Percentiles rank a stretch among this genome's conserved stretches.
Evolutionary conservation across 1,140 invertebrate species (phyloP).

Genomic region (Pygmarrhopalites habei): DNA sequence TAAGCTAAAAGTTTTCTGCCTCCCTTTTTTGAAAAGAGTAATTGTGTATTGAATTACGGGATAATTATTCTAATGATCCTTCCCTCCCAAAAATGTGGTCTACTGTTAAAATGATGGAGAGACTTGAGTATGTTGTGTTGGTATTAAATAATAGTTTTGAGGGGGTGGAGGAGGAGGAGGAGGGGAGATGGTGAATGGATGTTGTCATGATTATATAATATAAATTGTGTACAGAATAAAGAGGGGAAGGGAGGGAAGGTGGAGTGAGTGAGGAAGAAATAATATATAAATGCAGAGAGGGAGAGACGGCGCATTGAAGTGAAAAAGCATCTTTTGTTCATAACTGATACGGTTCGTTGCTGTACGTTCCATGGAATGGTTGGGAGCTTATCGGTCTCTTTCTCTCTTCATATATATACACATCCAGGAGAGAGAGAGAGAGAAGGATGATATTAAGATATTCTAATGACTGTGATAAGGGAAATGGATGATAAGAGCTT

Average conservation of each 20-base stretch:
- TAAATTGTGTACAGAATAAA: not conserved
- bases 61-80: too few species aligned
- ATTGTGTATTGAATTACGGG: too few species aligned
- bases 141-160: not conserved
- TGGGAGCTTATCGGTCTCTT: constrained; percentile 32
- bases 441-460: constrained; percentile 39
- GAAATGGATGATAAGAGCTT: constrained; percentile 12
- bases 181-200: constrained; percentile 11
- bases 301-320: constrained; percentile 26
- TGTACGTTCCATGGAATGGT: too few species aligned
- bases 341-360: constrained; percentile 29
- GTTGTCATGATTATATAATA: not conserved
- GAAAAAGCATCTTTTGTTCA: constrained; percentile 37
- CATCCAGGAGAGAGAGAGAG: too few species aligned
- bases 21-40: too few species aligned
- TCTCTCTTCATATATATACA: too few species aligned
- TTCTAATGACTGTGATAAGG: constrained; percentile 40
- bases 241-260: not conserved
- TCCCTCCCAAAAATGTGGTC: too few species aligned
- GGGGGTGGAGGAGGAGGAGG: not conserved
- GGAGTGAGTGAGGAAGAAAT: not conserved
- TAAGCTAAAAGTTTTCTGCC: too few species aligned
- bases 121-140: too few species aligned
- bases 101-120: too few species aligned
- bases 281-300: constrained; percentile 20